These are phyloP conservation scores for Dryocosmus kuriphilus DNA, from an alignment of 2,888 invertebrate genomes.

Conservation along the genomic window DNA sequence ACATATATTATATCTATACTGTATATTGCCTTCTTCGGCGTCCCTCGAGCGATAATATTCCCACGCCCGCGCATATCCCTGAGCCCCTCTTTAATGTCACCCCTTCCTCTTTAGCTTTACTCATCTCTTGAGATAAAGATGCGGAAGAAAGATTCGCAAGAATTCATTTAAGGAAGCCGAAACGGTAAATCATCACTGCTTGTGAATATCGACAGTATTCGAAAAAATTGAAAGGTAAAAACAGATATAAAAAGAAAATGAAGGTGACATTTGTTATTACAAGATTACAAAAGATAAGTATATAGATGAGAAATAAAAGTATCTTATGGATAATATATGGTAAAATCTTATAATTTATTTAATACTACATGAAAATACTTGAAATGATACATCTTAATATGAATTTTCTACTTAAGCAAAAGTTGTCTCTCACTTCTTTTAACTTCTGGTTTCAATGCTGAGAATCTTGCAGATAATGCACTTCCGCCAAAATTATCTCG, in stretches of 20 bases:
- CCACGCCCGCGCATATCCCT: slow-evolving; percentile 63
- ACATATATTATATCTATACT: slow-evolving; percentile 38
- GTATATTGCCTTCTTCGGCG: slow-evolving; percentile 53
- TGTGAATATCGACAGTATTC: slow-evolving; percentile 20
- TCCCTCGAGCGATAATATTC: slow-evolving; percentile 70
- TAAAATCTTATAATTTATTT: neutral
- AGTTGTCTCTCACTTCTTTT: neutral
- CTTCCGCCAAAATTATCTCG: slow-evolving; percentile 45
- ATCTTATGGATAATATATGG: neutral
- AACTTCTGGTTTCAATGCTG: slow-evolving; percentile 20
- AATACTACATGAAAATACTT: neutral
- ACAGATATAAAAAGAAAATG: neutral
- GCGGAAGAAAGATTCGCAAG: slow-evolving; percentile 28
- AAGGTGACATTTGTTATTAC: neutral
- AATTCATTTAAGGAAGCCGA: slow-evolving; percentile 28
- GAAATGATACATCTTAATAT: neutral
- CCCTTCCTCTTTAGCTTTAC: slow-evolving; percentile 3
- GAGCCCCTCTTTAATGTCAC: slow-evolving; percentile 45
- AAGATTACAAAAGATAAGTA: neutral
- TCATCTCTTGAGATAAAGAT: slow-evolving; percentile 30
- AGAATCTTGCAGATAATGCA: slow-evolving; percentile 41
- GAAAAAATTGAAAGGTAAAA: neutral
- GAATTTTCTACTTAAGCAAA: neutral
- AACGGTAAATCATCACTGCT: slow-evolving; percentile 27
- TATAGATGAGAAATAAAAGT: neutral